Conservation (phyloP, 1,140 invertebrate species). For the Parasteatoda tepidariorum region DNA sequence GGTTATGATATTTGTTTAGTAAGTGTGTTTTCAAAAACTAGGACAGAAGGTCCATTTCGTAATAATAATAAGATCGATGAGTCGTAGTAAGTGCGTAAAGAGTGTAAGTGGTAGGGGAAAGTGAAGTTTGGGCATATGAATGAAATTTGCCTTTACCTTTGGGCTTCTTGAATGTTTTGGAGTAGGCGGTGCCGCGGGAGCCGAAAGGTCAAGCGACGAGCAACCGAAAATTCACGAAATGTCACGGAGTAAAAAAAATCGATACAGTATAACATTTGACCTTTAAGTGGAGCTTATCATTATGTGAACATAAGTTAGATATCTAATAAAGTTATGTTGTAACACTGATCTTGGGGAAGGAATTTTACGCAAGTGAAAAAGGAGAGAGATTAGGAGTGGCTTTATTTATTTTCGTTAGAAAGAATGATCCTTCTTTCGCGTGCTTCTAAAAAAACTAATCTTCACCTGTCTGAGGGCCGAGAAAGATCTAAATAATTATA, state of each 20-base stretch:
- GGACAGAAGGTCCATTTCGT: slow-evolving; percentile 5
- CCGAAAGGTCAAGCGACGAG: slow-evolving; percentile 44
- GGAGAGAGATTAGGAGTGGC: no score
- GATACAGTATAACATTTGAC: slow-evolving; percentile 50
- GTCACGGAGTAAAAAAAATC: slow-evolving; percentile 47
- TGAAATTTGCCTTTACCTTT: no score
- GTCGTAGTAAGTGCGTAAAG: slow-evolving; percentile 25
- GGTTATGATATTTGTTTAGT: background rate
- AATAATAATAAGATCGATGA: slow-evolving; percentile 45
- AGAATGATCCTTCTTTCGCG: no score
- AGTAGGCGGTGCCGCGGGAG: slow-evolving; percentile 24
- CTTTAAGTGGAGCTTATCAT: slow-evolving; percentile 46
- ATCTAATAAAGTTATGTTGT: no score
- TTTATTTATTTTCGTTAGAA: no score
- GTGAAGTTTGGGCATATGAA: background rate
- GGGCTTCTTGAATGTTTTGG: no score
- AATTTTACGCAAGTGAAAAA: no score
- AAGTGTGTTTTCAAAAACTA: background rate
- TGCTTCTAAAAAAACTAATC: no score
- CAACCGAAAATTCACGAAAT: slow-evolving; percentile 28
- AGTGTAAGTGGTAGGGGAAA: slow-evolving; percentile 30
- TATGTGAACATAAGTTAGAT: slow-evolving; percentile 25
- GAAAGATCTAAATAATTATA: no score
- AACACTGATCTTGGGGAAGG: no score
- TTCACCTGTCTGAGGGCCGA: no score